phyloP scores from a whole-genome alignment of 2,888 invertebrate genomes.

The Eremobia ochroleuca region DNA sequence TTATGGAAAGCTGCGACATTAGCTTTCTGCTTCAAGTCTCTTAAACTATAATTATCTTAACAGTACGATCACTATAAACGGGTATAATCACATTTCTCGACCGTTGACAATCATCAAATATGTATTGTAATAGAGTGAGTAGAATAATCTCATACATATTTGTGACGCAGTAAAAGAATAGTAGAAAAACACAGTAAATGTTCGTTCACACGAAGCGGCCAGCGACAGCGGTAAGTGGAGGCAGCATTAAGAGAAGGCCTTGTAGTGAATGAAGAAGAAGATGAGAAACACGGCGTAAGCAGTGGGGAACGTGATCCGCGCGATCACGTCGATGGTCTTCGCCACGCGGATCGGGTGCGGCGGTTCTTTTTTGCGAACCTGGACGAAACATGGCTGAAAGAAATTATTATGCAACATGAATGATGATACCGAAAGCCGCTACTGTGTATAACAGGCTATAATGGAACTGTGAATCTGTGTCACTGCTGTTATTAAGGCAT shows the following conservation, averaged over 20 bases:
- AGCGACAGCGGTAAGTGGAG: conserved; percentile 74
- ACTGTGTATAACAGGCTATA: conserved; percentile 71
- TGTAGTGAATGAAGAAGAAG: conserved; percentile 98
- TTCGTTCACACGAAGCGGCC: conserved; percentile 81
- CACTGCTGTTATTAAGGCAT: conserved; percentile 32
- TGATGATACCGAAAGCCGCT: conserved; percentile 81
- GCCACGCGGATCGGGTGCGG: conserved; percentile 98
- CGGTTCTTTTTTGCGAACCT: conserved; percentile 97
- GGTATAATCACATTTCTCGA: conserved; percentile 82
- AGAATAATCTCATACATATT: conserved; percentile 74
- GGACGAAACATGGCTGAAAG: conserved; percentile 95
- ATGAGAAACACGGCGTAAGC: conserved; percentile 98
- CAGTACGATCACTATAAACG: conserved; percentile 75
- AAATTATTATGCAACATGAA: conserved; percentile 86
- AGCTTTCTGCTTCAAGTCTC: conserved; percentile 72
- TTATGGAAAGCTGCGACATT: conserved; percentile 78
- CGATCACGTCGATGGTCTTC: conserved; percentile 98
- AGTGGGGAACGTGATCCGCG: conserved; percentile 97
- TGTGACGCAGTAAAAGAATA: conserved; percentile 77
- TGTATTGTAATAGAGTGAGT: conserved; percentile 75
- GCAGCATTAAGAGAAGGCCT: conserved; percentile 94
- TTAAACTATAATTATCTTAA: conserved; percentile 76
- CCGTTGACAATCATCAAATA: conserved; percentile 77
- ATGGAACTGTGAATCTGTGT: conserved; percentile 52
- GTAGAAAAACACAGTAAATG: conserved; percentile 77